Base-by-base conservation (phyloP, 2,888 invertebrate species). In the Amiota minor region DNA sequence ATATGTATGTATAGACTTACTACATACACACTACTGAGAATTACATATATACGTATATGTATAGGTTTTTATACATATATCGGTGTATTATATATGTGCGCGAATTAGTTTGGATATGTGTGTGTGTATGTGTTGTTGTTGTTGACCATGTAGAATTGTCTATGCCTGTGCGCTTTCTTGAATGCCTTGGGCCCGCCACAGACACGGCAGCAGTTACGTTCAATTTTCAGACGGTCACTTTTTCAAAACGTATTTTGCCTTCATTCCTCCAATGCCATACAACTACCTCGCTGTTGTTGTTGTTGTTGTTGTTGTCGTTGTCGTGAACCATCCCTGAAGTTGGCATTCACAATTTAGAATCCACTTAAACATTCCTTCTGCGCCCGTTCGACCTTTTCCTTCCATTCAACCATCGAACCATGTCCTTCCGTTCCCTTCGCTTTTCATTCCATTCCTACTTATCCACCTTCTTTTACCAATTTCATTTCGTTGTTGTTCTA, bases 141-240 rank as follows among this genome's bases (percentile, higher is more conserved):
- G 56, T 56, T 70, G 12, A 56, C 61, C 61, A 62, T 35, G 35
- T 62, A 23, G 61, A 23, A 23, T 12, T 35, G 20, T 62, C 61
- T 35, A 62, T 62, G 61, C 61, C 18, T 79, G 80, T 80, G 81
- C 79, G 84, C 79, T 79, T 82, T 85, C 82, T 82, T 86, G 83
- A 81, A 80, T 85, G 86, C 86, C 85, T 85, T 86, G 78, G 78
- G 81, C 79, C 71, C 74, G 75, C 70, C 74, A 79, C 78, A 79
- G 74, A 67, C 46, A 16, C 78, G 80, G 74, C 77, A 82, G 81
- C 82, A 81, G 80, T 82, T 82, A 82, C 85, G 83, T 84, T 80
- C 83, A 83, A 84, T 84, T 83, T 83, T 83, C 85, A 82, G 83
- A 83, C 83, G 85, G 83, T 83, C 83, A 83, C 78, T 84, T 83